Evolutionary conservation across 2,113 vertebrate genomes (phyloP), one percentile per base, ranked within the genome.

Genomic region (Cryptomyrus ogoouensis): DNA sequence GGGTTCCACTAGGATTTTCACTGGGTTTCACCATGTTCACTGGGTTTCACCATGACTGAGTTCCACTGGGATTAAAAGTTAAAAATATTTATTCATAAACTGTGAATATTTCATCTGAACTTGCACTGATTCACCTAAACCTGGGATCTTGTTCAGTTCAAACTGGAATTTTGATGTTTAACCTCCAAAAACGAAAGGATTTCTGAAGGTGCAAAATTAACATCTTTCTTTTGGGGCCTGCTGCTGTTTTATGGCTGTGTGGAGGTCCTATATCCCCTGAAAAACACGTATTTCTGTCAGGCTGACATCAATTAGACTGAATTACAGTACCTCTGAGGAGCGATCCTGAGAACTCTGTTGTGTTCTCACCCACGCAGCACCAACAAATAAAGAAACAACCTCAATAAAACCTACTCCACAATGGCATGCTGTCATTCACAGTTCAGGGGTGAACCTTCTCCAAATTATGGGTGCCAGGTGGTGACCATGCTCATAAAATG

Each of bases 401-500:
- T 58, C 80, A 89, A 85, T 84, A 47, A 89, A 85, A 46, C 35
- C 15, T 44, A 80, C 24, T 83, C 50, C 74, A 58, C 89, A 84
- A 56, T 84, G 89, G 74, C 39, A 9, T 58, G 52, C 89, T 94
- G 89, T 91, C 89, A 89, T 90, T 84, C 87, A 46, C 52, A 49
- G 88, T 89, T 74, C 89, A 90, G 85, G 74, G 89, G 89, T 90
- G 89, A 91, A 89, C 90, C 58, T 91, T 91, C 92, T 91, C 89
- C 87, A 92, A 92, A 91, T 92, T 94, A 94, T 92, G 91, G 93
- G 92, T 92, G 93, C 94, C 94, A 95, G 95, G 95, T 95, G 95
- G 94, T 93, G 95, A 94, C 95, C 94, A 93, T 5, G 84, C 92
- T 88, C 92, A 94, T 96, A 93, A 95, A 96, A 88, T 90, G 90